Conservation (phyloP, 2,888 invertebrate species). For the Bugula neritina region DNA sequence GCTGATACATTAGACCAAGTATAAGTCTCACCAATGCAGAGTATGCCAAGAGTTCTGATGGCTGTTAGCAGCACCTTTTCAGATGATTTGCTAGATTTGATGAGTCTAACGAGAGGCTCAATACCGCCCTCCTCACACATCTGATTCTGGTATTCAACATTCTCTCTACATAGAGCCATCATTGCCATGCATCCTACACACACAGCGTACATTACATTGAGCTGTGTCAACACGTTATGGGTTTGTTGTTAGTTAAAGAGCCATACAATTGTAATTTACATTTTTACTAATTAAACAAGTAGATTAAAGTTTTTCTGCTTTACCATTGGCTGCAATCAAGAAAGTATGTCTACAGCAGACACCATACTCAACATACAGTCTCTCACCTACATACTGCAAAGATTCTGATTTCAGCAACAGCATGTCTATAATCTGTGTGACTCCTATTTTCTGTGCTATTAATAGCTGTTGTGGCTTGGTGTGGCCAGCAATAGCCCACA, state of each 20-base stretch:
- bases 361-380: no score
- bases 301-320: no score
- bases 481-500: conserved; percentile 52
- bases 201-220: neutral
- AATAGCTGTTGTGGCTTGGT: conserved; percentile 49
- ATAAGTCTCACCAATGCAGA: conserved; percentile 52
- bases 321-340: no score
- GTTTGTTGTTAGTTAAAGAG: neutral
- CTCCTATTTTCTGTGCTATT: conserved; percentile 49
- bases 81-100: conserved; percentile 45
- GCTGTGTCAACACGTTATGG: neutral
- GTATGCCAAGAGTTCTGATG: conserved; percentile 49
- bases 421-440: conserved; percentile 51
- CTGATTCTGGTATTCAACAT: conserved; percentile 49
- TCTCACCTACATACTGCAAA: conserved; percentile 53
- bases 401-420: conserved; percentile 50
- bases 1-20: no score
- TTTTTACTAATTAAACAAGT: no score
- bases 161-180: conserved; percentile 48
- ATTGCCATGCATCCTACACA: conserved; percentile 50
- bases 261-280: no score
- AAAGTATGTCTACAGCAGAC: no score
- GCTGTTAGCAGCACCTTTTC: conserved; percentile 47
- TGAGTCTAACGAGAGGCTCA: conserved; percentile 47
- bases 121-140: conserved; percentile 49